A percentile compares a stretch with the other conserved stretches of the same genome.
phyloP scores from a whole-genome alignment of 2,888 invertebrate genomes.

The Cybosia mesomella region DNA sequence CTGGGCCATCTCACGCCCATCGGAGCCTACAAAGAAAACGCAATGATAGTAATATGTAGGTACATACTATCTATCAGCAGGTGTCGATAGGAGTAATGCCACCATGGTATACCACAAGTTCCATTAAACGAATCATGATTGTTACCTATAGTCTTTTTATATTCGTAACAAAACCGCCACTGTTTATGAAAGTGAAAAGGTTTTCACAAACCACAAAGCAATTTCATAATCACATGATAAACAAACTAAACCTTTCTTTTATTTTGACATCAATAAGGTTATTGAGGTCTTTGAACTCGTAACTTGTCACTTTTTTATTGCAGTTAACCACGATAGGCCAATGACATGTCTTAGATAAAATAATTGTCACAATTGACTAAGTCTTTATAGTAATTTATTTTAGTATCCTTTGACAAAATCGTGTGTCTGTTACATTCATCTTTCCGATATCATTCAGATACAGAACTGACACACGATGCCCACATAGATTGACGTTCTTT shows the following conservation, averaged over 20 bases:
- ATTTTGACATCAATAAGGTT: constrained; percentile 6
- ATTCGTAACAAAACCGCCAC: not conserved
- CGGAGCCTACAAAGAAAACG: not conserved
- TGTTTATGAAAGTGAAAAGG: not conserved
- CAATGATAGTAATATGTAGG: not conserved
- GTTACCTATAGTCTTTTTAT: not conserved
- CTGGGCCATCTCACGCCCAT: not conserved
- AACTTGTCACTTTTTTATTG: constrained; percentile 29
- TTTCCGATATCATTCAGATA: constrained; percentile 36
- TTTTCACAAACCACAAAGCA: not conserved
- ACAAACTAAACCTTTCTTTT: constrained; percentile 17
- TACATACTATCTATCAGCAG: not conserved
- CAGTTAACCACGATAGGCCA: constrained; percentile 24
- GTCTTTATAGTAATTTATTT: not conserved
- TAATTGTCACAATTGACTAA: constrained; percentile 17
- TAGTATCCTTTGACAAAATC: not conserved
- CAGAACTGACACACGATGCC: constrained; percentile 21
- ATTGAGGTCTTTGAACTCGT: constrained; percentile 8
- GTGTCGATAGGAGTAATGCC: not conserved
- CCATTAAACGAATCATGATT: not conserved
- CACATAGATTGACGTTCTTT: constrained; percentile 28
- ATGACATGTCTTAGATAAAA: constrained; percentile 11
- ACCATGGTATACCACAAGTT: not conserved
- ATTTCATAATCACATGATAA: constrained; percentile 1
- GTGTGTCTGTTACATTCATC: constrained; percentile 29